Percentiles rank a stretch among this genome's conserved stretches.
Evolutionary conservation across 2,888 invertebrate genomes (phyloP).

Genomic region (Folsomia candida): DNA sequence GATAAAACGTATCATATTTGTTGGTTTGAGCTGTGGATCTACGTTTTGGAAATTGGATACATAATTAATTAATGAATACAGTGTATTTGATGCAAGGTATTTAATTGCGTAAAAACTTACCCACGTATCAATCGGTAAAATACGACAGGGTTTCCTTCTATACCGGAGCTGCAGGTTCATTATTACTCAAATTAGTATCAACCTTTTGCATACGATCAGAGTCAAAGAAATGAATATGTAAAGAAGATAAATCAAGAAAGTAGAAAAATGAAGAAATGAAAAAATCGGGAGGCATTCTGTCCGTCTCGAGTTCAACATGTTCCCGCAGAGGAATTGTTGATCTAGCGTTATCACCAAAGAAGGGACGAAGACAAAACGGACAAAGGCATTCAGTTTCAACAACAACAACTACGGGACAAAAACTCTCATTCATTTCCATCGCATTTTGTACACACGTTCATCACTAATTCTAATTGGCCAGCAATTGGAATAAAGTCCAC

Average conservation of each 20-base stretch:
- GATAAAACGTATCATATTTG: slow-evolving; percentile 91
- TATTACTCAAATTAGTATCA: background rate
- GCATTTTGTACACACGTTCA: background rate
- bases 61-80: no score
- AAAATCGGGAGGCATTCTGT: background rate
- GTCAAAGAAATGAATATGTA: background rate
- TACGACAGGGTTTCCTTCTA: slow-evolving; percentile 92
- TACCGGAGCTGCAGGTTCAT: slow-evolving; percentile 74
- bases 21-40: slow-evolving; percentile 94
- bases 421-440: background rate
- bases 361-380: slow-evolving; percentile 16
- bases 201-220: background rate
- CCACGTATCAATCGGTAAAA: slow-evolving; percentile 93
- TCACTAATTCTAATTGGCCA: background rate
- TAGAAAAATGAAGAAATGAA: background rate
- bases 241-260: background rate
- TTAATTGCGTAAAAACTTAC: no score
- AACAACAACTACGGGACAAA: background rate
- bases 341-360: background rate
- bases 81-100: no score
- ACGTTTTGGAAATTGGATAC: no score
- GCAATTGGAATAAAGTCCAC: background rate
- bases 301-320: slow-evolving; percentile 5
- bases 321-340: background rate
- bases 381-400: slow-evolving; percentile 16